Evolutionary conservation across 64 coral and sea anemone species (phyloP).

Genomic region (Porites australiensis): DNA sequence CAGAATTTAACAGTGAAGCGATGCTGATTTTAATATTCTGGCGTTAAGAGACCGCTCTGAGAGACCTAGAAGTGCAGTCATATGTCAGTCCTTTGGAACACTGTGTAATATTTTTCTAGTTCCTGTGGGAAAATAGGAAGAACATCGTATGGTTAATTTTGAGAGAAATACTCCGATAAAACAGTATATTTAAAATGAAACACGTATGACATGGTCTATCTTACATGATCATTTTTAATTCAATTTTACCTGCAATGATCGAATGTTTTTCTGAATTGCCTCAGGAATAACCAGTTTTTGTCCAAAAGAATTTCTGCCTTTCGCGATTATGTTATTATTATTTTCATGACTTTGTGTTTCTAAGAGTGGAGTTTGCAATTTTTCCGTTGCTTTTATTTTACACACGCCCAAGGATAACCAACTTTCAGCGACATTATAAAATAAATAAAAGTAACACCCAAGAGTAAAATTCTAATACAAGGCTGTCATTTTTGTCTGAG

Average conservation of each 20-base stretch:
- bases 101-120: slow-evolving; percentile 27
- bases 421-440: background rate
- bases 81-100: slow-evolving; percentile 24
- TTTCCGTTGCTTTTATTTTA: background rate
- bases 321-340: background rate
- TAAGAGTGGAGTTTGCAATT: no score
- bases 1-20: no score
- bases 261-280: background rate
- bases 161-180: slow-evolving; percentile 17
- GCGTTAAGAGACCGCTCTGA: background rate
- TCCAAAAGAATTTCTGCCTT: slow-evolving; percentile 6
- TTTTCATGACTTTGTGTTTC: background rate
- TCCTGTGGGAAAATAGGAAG: slow-evolving; percentile 52
- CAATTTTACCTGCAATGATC: background rate
- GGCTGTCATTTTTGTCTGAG: background rate
- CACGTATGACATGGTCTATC: background rate
- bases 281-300: background rate
- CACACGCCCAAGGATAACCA: background rate
- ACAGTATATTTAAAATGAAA: slow-evolving; percentile 12
- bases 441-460: background rate
- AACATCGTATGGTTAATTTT: slow-evolving; percentile 30
- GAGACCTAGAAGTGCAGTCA: background rate
- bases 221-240: background rate
- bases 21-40: no score
- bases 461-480: background rate